Evolutionary conservation across 2,888 invertebrate species (phyloP), one percentile per base, ranked within the genome.

Genomic region (Aquatica leii): DNA sequence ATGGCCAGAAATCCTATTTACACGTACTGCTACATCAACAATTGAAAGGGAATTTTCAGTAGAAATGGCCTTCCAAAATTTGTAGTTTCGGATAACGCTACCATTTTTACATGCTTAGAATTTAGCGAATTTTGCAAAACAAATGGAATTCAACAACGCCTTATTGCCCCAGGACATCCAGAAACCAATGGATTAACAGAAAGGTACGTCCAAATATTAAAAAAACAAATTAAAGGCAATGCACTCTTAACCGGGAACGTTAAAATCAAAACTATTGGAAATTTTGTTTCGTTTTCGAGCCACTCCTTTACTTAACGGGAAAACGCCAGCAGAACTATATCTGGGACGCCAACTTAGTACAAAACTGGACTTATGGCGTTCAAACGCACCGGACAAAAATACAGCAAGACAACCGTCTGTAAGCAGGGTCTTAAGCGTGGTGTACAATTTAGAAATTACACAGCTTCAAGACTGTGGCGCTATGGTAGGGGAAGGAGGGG

Each of bases 41-140:
- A n/a, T n/a, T n/a, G n/a, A n/a, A n/a, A n/a, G n/a, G 52, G 70
- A 2, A 61, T 73, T 5, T 75, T 73, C 43, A 35, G 70, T 1
- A 31, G 57, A 17, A 68, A 73, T 53, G 73, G 74, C 0, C 69
- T 63, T 15, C 71, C 72, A 9, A 34, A 61, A 9, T 57, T 62
- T 15, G 34, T 75, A 15, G n/a, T n/a, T n/a, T n/a, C n/a, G n/a
- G n/a, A n/a, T n/a, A n/a, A n/a, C n/a, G n/a, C n/a, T n/a, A n/a
- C 69, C 24, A 71, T 73, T 9, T 75, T 74, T 49, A 68, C 58
- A 17, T 65, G 67, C 24, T 41, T 65, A 49, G 58, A 55, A 31
- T 72, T 75, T 63, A 17, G 57, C 59, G 1, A 40, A 6, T 72
- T 66, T 12, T 69, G 71, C 53, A 62, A 50, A 54, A 53, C 43